These are phyloP conservation scores for Schizotus pectinicornis DNA, from an alignment of 2,888 invertebrate species.

Conservation along the genomic window DNA sequence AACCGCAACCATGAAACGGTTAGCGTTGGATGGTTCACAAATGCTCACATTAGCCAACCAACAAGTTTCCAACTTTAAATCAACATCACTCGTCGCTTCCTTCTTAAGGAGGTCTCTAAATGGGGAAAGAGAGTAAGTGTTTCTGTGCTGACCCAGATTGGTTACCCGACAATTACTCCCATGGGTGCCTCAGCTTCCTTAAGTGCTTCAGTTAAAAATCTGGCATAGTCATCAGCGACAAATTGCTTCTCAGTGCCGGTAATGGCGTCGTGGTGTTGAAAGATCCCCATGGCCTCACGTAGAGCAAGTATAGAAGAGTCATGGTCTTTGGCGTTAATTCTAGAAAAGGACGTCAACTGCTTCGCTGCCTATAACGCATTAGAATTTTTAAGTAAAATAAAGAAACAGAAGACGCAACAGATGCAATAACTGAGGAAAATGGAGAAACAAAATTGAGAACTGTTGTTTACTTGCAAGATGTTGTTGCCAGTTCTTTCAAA, in stretches of 20 bases:
- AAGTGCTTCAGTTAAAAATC: constrained; percentile 72
- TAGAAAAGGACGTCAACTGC: constrained; percentile 68
- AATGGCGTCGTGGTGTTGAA: constrained; percentile 91
- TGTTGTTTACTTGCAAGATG: constrained; percentile 60
- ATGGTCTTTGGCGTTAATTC: constrained; percentile 59
- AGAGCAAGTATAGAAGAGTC: constrained; percentile 63
- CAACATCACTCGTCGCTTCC: neutral
- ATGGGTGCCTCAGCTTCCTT: constrained; percentile 58
- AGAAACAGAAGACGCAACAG: too few species aligned
- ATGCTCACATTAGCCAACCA: constrained; percentile 67
- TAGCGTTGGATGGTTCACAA: constrained; percentile 62
- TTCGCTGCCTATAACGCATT: constrained; percentile 62
- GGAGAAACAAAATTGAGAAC: too few species aligned
- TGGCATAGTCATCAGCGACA: constrained; percentile 85
- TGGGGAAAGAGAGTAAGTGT: neutral
- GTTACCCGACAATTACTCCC: constrained; percentile 42
- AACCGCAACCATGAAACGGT: constrained; percentile 63
- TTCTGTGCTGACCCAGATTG: neutral
- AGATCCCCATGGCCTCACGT: constrained; percentile 74
- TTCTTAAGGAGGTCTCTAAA: constrained; percentile 5
- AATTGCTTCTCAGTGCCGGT: constrained; percentile 84
- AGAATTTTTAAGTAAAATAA: too few species aligned
- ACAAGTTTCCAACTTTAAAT: constrained; percentile 54
- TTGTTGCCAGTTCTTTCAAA: constrained; percentile 61
- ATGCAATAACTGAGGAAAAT: too few species aligned